These are phyloP conservation scores for Notolepis coatsorum DNA, from an alignment of 2,797 vertebrate species.

Conservation along the genomic window DNA sequence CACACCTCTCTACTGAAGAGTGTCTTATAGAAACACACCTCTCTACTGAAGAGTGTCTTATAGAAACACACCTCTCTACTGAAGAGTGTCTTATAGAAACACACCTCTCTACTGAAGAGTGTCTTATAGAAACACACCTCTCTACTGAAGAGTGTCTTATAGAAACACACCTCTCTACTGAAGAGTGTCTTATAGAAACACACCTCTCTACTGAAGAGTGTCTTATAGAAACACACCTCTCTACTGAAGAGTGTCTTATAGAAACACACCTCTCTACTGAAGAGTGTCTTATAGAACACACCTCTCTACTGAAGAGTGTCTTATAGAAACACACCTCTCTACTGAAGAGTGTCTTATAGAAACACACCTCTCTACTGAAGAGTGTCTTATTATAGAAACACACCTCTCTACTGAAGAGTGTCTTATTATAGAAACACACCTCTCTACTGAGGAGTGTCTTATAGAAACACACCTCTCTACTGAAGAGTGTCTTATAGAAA, in stretches of 20 bases:
- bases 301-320: background rate
- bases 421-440: too few relatives aligned
- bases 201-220: background rate
- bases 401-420: background rate
- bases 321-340: background rate
- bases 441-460: background rate
- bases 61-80: background rate
- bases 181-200: background rate
- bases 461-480: background rate
- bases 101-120: background rate
- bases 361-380: background rate
- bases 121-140: too few relatives aligned
- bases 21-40: too few relatives aligned
- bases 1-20: background rate
- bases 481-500: background rate
- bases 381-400: too few relatives aligned
- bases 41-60: background rate
- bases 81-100: background rate
- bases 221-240: background rate
- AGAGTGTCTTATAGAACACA: background rate
- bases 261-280: background rate
- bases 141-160: background rate
- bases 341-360: background rate
- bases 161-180: background rate
- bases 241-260: background rate